Percentiles rank a stretch among this genome's conserved stretches.
Evolutionary conservation across 2,113 vertebrate genomes (phyloP).

Genomic region (Lophius piscatorius): DNA sequence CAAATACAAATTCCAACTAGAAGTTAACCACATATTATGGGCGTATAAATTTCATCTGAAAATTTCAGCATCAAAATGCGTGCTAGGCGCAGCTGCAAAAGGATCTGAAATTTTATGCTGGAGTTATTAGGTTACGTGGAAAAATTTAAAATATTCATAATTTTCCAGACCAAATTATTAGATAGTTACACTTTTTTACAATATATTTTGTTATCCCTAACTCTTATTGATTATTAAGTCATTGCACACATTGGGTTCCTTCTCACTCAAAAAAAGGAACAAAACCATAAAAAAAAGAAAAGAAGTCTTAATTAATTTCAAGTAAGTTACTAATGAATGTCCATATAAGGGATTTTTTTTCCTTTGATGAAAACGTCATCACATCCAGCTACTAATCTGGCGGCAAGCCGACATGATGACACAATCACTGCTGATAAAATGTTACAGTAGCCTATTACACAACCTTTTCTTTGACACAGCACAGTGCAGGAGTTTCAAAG

Average conservation of each 20-base stretch:
- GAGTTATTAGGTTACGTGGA: too few species aligned
- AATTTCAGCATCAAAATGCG: too few species aligned
- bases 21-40: too few species aligned
- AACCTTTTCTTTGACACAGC: conserved; percentile 26
- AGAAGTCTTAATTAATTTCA: neutral
- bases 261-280: neutral
- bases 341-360: neutral
- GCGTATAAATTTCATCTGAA: too few species aligned
- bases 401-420: neutral
- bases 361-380: neutral
- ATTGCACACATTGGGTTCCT: neutral
- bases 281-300: neutral
- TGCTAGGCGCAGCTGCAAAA: too few species aligned
- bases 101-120: too few species aligned
- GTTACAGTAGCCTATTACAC: conserved; percentile 3
- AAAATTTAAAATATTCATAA: neutral
- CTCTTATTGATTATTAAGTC: neutral
- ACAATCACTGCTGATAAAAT: neutral
- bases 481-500: neutral
- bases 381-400: neutral
- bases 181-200: neutral
- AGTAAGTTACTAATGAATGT: neutral
- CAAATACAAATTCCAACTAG: neutral
- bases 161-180: neutral
- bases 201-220: neutral